Evolutionary conservation across 2,888 invertebrate species (phyloP), one percentile per base, ranked within the genome.

Genomic region (Julus scanicus): DNA sequence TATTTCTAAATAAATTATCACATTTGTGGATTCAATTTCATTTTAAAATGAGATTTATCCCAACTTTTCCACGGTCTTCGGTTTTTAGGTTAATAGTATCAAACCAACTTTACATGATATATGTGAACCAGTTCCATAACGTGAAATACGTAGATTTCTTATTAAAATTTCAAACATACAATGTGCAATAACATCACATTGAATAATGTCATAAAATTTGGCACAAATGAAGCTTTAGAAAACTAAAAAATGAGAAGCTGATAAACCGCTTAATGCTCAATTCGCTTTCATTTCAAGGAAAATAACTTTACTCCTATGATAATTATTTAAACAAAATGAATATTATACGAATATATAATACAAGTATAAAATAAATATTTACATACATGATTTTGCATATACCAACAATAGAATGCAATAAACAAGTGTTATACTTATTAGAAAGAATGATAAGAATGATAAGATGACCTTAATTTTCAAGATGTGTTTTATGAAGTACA

Each of bases 181-280:
- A 44, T 44, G 44, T 49, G 49, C 49, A 49, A 9, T 49, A 63
- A 29, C 9, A 71, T 29, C 71, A 71, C 63, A 63, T 63, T 63
- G 63, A 63, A 63, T 63, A 63, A 71, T 71, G 71, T 71, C 71
- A 8, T 29, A 9, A 71, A 71, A 71, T 71, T 29, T 29, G 71
- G 71, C 29, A 71, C 71, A 71, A 71, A 11, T 11, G 71, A 71
- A 71, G 37, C 71, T 13, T 71, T 29, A 29, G 71, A 29, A 71
- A 44, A 44, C 44, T 44, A 44, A 1, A 44, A 44, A 71, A 29
- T 29, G 29, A 71, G 71, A 71, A 8, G 71, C 71, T 71, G 29
- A 11, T 29, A 29, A 9, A 71, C 29, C 29, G 2, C 29, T 11
- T n/a, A 29, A 29, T 6, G 29, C 20, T 29, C 8, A 29, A 37